A percentile compares a stretch with the other conserved stretches of the same genome.
These are phyloP conservation scores for Xiphydria camelus DNA, from an alignment of 2,888 invertebrate genomes.

Conservation along the genomic window DNA sequence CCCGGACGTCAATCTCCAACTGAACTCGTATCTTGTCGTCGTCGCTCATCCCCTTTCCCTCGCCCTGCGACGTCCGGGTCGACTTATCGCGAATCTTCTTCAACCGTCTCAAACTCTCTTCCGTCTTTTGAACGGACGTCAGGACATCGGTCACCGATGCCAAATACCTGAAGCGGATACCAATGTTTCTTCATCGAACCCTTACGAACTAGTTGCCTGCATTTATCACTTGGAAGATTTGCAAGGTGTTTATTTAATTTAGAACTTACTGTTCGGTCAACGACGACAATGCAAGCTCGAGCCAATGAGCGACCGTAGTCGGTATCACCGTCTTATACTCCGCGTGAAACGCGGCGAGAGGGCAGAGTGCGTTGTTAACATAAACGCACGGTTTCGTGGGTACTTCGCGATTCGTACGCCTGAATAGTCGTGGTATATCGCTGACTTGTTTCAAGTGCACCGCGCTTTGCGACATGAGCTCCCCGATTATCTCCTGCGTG, in stretches of 20 bases:
- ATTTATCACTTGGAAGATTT: constrained; percentile 60
- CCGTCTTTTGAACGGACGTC: constrained; percentile 92
- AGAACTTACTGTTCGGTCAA: constrained; percentile 60
- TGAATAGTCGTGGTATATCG: constrained; percentile 90
- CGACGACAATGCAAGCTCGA: constrained; percentile 55
- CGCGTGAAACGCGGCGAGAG: constrained; percentile 64
- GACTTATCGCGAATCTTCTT: constrained; percentile 78
- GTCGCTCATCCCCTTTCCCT: constrained; percentile 71
- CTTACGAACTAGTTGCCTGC: constrained; percentile 6
- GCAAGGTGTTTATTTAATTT: constrained; percentile 47
- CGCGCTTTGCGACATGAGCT: constrained; percentile 59
- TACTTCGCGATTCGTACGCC: constrained; percentile 87
- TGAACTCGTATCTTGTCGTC: constrained; percentile 95
- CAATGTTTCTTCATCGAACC: neutral
- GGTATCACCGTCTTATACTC: constrained; percentile 57
- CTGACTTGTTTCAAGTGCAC: constrained; percentile 78
- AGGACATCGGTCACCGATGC: constrained; percentile 83
- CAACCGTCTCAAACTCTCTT: constrained; percentile 88
- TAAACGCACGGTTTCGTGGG: constrained; percentile 83
- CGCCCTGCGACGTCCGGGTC: constrained; percentile 55
- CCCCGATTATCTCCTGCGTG: constrained; percentile 53
- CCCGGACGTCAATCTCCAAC: constrained; percentile 81
- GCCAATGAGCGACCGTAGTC: constrained; percentile 53
- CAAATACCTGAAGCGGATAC: constrained; percentile 62
- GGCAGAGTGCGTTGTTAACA: constrained; percentile 68